Base-by-base conservation (phyloP, 2,797 vertebrate species). In the Lacerta agilis region DNA sequence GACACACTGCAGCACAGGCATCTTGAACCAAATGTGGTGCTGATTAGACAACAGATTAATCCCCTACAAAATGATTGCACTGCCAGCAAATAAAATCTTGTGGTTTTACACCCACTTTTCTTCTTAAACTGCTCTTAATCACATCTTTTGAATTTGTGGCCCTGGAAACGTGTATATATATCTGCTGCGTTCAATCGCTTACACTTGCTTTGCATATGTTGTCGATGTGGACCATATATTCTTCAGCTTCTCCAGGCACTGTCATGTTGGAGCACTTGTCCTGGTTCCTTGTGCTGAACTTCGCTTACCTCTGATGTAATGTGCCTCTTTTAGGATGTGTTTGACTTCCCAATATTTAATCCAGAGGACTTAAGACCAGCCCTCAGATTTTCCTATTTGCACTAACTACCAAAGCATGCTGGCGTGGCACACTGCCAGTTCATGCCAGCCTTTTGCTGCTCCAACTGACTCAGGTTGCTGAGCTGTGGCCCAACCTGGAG, bases 361-460 rank as follows among this genome's bases (percentile, higher is more conserved):
- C 5, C 33, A 76, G 80, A 90, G 18, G 8, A 87, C 69, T 41
- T 71, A 76, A 58, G 33, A 41, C 25, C 72, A 76, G 20, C 29
- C 72, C 25, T 86, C 66, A 79, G n/a, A 79, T 55, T 86, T 71
- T 72, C 85, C 43, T 41, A n/a, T 72, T 71, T 55, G 43, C 43
- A 55, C 66, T 55, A 88, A 11, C 69, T 17, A 61, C 69, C 77
- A 33, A 20, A 4, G 27, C 76, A 41, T 1, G 15, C 82, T 69
- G 64, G 10, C n/a, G 27, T 79, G 83, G 58, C 84, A 82, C 10
- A 2, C 4, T 75, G 88, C 61, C 86, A 67, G 27, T 67, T 88
- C 75, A 84, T 64, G 71, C 29, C 71, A 72, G 36, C 76, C 23
- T 69, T 64, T 13, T 92, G 78, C 77, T 36, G 15, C 66, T 84